Conservation (phyloP, 2,113 vertebrate species). For the Solea solea region DNA sequence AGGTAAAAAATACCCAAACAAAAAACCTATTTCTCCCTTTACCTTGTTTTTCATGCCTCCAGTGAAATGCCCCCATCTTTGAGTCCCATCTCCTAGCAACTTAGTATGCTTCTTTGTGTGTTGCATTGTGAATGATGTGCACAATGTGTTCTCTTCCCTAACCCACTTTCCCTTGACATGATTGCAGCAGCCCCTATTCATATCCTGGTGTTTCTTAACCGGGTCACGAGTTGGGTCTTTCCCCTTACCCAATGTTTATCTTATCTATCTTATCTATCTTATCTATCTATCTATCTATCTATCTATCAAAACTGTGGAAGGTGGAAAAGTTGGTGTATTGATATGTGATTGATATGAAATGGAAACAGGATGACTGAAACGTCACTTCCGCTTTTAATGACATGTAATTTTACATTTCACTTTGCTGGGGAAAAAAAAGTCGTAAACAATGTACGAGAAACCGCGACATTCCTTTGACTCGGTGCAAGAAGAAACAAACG, state of each 20-base stretch:
- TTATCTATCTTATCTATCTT: neutral
- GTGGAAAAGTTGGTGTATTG: no score
- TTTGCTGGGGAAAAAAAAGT: no score
- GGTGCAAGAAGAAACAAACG: no score
- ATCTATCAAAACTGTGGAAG: no score
- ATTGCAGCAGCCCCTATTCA: conserved; percentile 35
- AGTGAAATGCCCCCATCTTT: conserved; percentile 33
- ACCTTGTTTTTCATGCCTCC: neutral
- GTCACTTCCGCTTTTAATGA: no score
- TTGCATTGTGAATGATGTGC: conserved; percentile 16
- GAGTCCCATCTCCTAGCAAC: conserved; percentile 59
- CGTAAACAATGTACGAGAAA: no score
- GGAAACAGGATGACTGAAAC: no score
- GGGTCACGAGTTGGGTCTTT: conserved; percentile 40
- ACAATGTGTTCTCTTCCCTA: neutral
- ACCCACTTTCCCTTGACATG: conserved; percentile 26
- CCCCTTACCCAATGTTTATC: neutral
- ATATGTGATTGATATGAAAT: no score
- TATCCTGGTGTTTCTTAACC: conserved; percentile 38
- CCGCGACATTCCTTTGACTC: no score
- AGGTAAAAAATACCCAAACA: neutral
- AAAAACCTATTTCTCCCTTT: neutral
- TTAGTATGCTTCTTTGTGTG: conserved; percentile 35
- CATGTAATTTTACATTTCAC: no score
- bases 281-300: conserved; percentile 15